Base-by-base conservation (phyloP, 2,113 vertebrate genomes). In the Baryphthengus martii region DNA sequence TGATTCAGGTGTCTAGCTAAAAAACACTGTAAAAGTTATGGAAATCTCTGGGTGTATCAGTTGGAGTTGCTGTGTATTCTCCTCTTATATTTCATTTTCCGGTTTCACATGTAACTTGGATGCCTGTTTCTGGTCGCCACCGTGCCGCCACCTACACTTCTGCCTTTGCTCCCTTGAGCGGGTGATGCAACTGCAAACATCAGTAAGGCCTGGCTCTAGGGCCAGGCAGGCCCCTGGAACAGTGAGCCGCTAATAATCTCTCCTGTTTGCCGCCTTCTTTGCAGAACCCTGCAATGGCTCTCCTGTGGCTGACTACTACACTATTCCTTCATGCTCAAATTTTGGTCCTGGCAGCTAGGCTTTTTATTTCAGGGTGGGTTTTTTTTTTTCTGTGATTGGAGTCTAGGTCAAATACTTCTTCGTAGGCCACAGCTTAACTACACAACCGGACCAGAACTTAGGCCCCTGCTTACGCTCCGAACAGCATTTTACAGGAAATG, bases 351-450 rank as follows among this genome's bases (percentile, higher is more conserved):
- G 23, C 26, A 70, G 15, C 14, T 83, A 35, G 2, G 2, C 1
- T 47, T 77, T 63, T 70, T 68, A 28, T 72, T 89, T 84, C 0
- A 1, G 33, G 3, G 3, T 10, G 20, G 1, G 0, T 3, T 13
- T 50, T 82, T 82, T 82, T 82, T 21, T 20, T n/a, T 20, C 42
- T 18, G 39, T 47, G 37, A 16, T 17, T 45, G 10, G 8, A 74
- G 23, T 59, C 19, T 50, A 33, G 65, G 33, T 26, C 56, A 89
- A 73, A 77, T 66, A 23, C 15, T 45, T 55, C 31, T 7, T 63
- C 2, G 0, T 18, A 6, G 26, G 20, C 40, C 44, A 44, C 42
- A 70, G 75, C 23, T 5, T 50, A 23, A 9, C n/a, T 42, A 33
- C 11, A 14, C 14, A 50, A 45, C 40, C 23, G 55, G 58, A 47